phyloP scores from a whole-genome alignment of 2,888 invertebrate species.

The Drosophila longiperda region DNA sequence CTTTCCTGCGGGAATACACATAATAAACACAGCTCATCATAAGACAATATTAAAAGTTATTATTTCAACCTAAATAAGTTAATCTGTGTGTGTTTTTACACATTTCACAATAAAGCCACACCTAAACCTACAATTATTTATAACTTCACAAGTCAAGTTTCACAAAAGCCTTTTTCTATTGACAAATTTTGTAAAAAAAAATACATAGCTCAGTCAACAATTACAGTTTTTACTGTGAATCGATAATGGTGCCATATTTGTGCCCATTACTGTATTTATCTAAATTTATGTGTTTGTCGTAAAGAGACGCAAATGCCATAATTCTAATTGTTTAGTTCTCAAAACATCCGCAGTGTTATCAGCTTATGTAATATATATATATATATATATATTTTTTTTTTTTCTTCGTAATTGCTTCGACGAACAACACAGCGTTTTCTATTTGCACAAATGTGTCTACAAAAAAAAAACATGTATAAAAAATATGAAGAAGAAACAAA shows the following conservation, averaged over 20 bases:
- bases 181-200: no score
- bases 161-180: no score
- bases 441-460: conserved; percentile 51
- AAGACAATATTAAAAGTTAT: neutral
- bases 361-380: conserved; percentile 48
- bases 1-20: neutral
- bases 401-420: conserved; percentile 48
- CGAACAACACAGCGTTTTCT: conserved; percentile 32
- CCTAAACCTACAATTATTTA: neutral
- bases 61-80: neutral
- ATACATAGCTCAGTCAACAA: neutral
- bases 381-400: no score
- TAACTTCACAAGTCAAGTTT: neutral
- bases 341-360: conserved; percentile 68
- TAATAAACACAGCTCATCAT: neutral
- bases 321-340: conserved; percentile 59
- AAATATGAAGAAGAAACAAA: conserved; percentile 25
- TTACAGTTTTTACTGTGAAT: neutral
- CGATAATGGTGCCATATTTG: neutral
- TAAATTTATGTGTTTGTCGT: neutral
- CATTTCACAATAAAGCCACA: neutral
- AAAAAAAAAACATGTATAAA: neutral
- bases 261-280: neutral
- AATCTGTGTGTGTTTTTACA: neutral
- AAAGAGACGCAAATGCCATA: conserved; percentile 19